Evolutionary conservation across 2,113 vertebrate species (phyloP).

Genomic region (Martes martes): DNA sequence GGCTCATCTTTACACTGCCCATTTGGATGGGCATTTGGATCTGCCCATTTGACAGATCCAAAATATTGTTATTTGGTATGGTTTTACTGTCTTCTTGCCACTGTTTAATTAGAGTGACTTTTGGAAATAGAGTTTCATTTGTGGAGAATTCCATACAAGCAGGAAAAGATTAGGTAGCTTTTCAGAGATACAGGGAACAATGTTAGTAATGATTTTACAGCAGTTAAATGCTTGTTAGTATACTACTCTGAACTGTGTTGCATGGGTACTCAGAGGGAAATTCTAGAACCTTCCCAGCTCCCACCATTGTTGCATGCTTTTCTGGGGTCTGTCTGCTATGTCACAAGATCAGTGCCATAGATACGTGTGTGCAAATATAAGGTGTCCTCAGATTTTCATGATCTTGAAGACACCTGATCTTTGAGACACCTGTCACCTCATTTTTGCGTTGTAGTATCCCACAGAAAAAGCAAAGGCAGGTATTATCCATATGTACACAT

Average conservation of each 20-base stretch:
- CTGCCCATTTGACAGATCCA: neutral
- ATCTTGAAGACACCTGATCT: neutral
- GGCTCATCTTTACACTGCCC: neutral
- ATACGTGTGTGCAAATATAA: neutral
- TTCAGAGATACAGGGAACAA: neutral
- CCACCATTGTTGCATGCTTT: rapidly evolving
- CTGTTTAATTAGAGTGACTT: neutral
- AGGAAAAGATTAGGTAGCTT: neutral
- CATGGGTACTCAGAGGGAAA: too few species aligned
- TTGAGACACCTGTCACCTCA: neutral
- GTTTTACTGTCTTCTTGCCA: neutral
- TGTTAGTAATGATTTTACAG: neutral
- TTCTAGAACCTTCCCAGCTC: rapidly evolving
- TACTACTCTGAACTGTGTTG: rapidly evolving
- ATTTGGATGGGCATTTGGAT: too few species aligned
- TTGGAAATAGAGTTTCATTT: neutral
- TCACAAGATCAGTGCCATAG: neutral
- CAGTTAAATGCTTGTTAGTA: neutral
- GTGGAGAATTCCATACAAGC: neutral
- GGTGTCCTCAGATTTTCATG: neutral
- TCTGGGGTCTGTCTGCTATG: neutral
- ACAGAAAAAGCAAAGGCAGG: neutral
- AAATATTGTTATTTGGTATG: neutral
- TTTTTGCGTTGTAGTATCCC: neutral
- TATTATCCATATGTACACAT: neutral